phyloP scores from a whole-genome alignment of 2,113 vertebrate genomes.

The Psilopogon haemacephalus region DNA sequence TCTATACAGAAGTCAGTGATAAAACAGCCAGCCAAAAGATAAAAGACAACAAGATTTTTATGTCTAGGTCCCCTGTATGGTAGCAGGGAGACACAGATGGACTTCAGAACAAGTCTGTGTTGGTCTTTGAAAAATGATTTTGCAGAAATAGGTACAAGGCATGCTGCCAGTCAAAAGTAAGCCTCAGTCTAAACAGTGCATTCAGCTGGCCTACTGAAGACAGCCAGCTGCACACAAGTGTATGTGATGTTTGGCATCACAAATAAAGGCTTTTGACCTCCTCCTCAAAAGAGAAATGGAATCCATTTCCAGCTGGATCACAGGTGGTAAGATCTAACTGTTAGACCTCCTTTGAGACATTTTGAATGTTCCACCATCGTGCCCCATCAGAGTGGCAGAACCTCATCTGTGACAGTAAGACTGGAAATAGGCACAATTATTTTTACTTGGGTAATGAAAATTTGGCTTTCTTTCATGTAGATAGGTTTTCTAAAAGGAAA shows the following conservation, averaged over 20 bases:
- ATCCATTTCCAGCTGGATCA: not conserved
- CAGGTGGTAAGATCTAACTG: not conserved
- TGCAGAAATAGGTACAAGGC: slow-evolving; percentile 3
- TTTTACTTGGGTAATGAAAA: not conserved
- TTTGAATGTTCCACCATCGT: not conserved
- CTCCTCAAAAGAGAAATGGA: not conserved
- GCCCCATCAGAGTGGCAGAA: not conserved
- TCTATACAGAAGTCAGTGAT: not conserved
- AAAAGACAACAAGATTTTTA: not conserved
- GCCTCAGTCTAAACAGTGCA: not conserved
- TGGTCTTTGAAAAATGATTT: not conserved
- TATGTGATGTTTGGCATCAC: not conserved
- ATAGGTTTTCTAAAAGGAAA: not conserved
- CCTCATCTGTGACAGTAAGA: not conserved
- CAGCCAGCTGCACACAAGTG: slow-evolving; percentile 15
- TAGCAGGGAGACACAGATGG: not conserved
- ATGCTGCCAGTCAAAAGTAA: not conserved
- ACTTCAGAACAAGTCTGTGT: not conserved
- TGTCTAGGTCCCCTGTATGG: not conserved
- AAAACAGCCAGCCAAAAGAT: not conserved
- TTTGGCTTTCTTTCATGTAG: not conserved
- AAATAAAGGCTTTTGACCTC: not conserved
- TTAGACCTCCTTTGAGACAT: not conserved
- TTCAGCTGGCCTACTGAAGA: not conserved
- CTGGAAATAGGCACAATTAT: not conserved